Conservation (phyloP, 35 echinoderm and acorn worm species). For the Eucidaris tribuloides region DNA sequence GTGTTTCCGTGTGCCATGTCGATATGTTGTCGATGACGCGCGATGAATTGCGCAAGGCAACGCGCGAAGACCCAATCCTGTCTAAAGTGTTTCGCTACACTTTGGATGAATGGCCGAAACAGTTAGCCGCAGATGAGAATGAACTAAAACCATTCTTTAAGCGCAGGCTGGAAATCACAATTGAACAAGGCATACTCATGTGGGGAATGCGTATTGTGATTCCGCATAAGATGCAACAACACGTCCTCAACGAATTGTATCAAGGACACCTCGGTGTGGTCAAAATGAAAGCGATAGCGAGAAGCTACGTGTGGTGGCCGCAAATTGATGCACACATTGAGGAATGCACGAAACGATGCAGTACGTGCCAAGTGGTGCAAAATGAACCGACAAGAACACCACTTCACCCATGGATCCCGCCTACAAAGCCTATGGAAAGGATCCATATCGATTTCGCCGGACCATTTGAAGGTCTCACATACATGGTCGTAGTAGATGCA, state of each 20-base stretch:
- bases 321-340: slow-evolving; percentile 65
- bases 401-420: slow-evolving; percentile 32
- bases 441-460: slow-evolving; percentile 58
- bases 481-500: slow-evolving; percentile 52
- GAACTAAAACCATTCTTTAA: slow-evolving; percentile 33
- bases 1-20: slow-evolving; percentile 23
- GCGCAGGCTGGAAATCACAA: slow-evolving; percentile 7
- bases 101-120: slow-evolving; percentile 33
- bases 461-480: slow-evolving; percentile 36
- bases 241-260: slow-evolving; percentile 30
- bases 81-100: slow-evolving; percentile 26
- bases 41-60: slow-evolving; percentile 37
- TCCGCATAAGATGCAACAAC: slow-evolving; percentile 6
- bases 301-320: slow-evolving; percentile 46
- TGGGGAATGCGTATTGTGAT: slow-evolving; percentile 28
- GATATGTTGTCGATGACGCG: slow-evolving; percentile 29
- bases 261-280: slow-evolving; percentile 41
- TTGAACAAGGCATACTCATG: slow-evolving; percentile 16
- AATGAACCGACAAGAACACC: not conserved
- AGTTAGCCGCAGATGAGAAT: slow-evolving; percentile 34
- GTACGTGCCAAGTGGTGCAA: slow-evolving; percentile 30
- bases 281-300: slow-evolving; percentile 52
- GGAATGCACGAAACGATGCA: slow-evolving; percentile 9
- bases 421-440: slow-evolving; percentile 13
- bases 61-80: slow-evolving; percentile 8